Conservation (phyloP, 1,140 invertebrate genomes). For the Ylistrum balloti region DNA sequence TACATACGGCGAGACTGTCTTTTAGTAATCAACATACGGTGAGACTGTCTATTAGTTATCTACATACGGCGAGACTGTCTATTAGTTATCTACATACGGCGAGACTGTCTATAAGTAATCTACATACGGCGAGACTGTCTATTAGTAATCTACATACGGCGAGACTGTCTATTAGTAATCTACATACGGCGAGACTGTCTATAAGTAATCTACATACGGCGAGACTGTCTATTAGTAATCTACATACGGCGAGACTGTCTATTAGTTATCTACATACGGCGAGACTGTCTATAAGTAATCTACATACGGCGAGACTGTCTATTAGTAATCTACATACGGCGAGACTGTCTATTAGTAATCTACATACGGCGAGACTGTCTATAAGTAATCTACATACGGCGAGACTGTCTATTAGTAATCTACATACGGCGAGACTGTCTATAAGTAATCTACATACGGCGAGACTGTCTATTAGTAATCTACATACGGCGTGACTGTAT, state of each 20-base stretch:
- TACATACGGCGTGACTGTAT: no score
- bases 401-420: background rate
- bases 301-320: background rate
- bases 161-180: background rate
- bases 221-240: background rate
- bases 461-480: background rate
- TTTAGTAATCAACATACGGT: background rate
- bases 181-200: background rate
- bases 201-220: background rate
- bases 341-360: background rate
- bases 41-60: background rate
- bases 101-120: background rate
- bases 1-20: background rate
- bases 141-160: background rate
- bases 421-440: background rate
- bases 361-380: background rate
- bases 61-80: background rate
- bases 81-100: background rate
- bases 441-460: background rate
- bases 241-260: background rate
- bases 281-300: background rate
- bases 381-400: background rate
- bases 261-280: background rate
- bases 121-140: background rate
- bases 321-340: background rate